Percentiles rank a stretch among this genome's conserved stretches.
phyloP scores from a whole-genome alignment of 1,140 invertebrate genomes.

The Ridgeia piscesae region DNA sequence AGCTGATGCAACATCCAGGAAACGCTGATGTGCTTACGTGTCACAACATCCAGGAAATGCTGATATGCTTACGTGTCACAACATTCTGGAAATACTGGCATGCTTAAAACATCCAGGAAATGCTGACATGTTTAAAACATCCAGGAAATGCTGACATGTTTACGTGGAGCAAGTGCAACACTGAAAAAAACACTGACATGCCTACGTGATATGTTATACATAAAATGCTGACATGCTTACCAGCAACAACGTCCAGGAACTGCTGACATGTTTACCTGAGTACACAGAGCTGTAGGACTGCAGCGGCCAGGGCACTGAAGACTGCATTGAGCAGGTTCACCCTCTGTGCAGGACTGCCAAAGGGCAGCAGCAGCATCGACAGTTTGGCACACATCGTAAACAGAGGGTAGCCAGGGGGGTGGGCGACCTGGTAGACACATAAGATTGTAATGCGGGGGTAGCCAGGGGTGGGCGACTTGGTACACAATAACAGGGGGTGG shows the following conservation, averaged over 20 bases:
- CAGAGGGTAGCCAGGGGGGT: slow-evolving; percentile 55
- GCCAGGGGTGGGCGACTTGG: not conserved
- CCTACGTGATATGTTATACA: not conserved
- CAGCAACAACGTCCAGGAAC: not conserved
- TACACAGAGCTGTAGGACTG: slow-evolving; percentile 36
- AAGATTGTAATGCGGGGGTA: slow-evolving; percentile 3
- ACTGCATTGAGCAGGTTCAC: slow-evolving; percentile 45
- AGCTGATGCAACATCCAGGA: too few species aligned
- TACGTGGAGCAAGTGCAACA: too few species aligned
- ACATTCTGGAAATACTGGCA: not conserved
- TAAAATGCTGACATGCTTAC: not conserved
- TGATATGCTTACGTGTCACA: not conserved
- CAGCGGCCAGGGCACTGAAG: slow-evolving; percentile 35
- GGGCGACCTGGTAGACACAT: slow-evolving; percentile 45
- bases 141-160: not conserved
- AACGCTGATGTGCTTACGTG: too few species aligned
- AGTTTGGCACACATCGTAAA: slow-evolving; percentile 46
- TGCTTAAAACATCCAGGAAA: not conserved
- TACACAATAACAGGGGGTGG: not conserved
- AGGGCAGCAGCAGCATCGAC: slow-evolving; percentile 38
- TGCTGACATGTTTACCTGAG: slow-evolving; percentile 35
- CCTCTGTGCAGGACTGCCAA: slow-evolving; percentile 44
- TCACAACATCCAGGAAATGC: too few species aligned
- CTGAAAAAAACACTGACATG: too few species aligned
- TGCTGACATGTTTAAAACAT: slow-evolving; percentile 23